Evolutionary conservation across 1,140 invertebrate species (phyloP).

Genomic region (Ylistrum balloti): DNA sequence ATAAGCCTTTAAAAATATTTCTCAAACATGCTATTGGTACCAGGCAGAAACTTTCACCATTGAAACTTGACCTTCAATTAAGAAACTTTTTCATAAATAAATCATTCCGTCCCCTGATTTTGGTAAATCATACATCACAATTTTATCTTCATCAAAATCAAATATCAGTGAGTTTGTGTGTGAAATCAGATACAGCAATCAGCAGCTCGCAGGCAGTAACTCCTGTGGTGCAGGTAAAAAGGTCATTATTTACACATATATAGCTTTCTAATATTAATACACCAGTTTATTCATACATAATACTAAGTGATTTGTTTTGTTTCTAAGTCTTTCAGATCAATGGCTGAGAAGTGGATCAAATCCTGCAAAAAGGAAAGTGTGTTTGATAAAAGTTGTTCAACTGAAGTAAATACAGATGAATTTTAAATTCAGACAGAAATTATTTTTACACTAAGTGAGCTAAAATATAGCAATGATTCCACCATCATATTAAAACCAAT

Average conservation of each 20-base stretch:
- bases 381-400: too few relatives aligned
- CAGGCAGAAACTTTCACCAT: neutral
- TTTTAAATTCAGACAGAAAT: too few relatives aligned
- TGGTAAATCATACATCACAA: constrained; percentile 11
- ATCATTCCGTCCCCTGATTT: neutral
- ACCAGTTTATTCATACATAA: neutral
- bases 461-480: too few relatives aligned
- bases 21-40: neutral
- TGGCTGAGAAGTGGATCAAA: too few relatives aligned
- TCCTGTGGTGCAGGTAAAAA: neutral
- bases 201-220: neutral
- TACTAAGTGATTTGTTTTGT: too few relatives aligned
- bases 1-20: neutral
- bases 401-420: too few relatives aligned
- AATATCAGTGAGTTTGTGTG: constrained; percentile 7
- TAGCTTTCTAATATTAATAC: too few relatives aligned
- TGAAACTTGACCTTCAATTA: constrained; percentile 4
- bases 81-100: constrained; percentile 21
- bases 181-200: neutral
- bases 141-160: constrained; percentile 30
- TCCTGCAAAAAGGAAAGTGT: too few relatives aligned
- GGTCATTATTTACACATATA: neutral
- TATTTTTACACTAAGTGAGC: too few relatives aligned
- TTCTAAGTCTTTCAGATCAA: too few relatives aligned
- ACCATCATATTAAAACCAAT: too few relatives aligned